These are phyloP conservation scores for Pimephales promelas DNA, from an alignment of 2,113 vertebrate genomes.

Conservation along the genomic window DNA sequence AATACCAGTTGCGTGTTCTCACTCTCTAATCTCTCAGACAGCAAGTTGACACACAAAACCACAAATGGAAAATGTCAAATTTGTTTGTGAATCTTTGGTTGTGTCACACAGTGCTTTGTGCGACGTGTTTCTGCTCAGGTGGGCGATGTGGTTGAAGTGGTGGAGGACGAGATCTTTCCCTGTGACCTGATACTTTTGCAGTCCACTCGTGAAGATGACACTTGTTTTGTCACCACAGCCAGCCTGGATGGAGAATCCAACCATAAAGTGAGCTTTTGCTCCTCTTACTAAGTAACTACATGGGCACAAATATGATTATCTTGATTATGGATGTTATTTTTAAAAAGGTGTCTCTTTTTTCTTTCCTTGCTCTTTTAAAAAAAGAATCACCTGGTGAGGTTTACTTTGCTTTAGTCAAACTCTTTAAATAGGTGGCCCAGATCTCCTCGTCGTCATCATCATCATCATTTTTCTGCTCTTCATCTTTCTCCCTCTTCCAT, in stretches of 20 bases:
- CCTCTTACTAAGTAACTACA: background rate
- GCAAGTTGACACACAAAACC: too few species aligned
- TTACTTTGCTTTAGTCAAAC: conserved; percentile 3
- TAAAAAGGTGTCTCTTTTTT: too few species aligned
- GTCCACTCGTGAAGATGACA: conserved; percentile 84
- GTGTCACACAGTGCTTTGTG: background rate
- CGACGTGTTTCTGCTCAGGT: conserved; percentile 75
- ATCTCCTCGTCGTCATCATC: conserved; percentile 13
- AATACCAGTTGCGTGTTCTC: too few species aligned
- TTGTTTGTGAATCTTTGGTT: too few species aligned
- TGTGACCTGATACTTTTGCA: conserved; percentile 94
- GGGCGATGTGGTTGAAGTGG: conserved; percentile 92
- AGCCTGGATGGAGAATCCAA: conserved; percentile 98
- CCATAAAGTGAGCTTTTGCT: conserved; percentile 83
- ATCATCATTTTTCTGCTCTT: background rate
- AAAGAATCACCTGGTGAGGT: background rate
- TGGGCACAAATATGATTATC: background rate
- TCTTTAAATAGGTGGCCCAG: conserved; percentile 50
- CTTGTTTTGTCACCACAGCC: conserved; percentile 93
- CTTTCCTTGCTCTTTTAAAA: background rate
- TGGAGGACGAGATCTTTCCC: conserved; percentile 92
- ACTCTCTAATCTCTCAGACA: too few species aligned
- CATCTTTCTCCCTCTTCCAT: background rate
- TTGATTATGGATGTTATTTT: background rate
- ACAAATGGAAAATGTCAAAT: background rate